These are phyloP conservation scores for Clarias laeviceps DNA, from an alignment of 2,797 vertebrate genomes.

Conservation along the genomic window DNA sequence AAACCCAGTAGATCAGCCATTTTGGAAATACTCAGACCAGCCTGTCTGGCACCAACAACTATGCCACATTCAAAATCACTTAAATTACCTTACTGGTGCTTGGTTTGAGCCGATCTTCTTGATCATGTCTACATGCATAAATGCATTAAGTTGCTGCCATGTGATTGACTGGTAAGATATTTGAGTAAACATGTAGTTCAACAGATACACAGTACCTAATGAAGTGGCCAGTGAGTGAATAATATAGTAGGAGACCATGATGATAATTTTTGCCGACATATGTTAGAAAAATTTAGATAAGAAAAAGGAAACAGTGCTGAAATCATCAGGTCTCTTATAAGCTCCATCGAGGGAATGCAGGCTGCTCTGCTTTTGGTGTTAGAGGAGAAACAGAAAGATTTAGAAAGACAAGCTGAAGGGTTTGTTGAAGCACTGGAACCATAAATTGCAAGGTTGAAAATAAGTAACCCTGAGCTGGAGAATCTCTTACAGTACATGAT, in stretches of 20 bases:
- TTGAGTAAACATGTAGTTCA: too few species aligned
- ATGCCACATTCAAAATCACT: too few species aligned
- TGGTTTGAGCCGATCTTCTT: too few species aligned
- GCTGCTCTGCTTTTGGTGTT: slow-evolving; percentile 23
- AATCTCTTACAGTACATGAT: slow-evolving; percentile 21
- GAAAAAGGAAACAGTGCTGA: neutral
- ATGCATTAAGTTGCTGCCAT: too few species aligned
- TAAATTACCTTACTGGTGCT: too few species aligned
- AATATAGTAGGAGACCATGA: too few species aligned
- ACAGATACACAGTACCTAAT: too few species aligned
- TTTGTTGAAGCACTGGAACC: slow-evolving; percentile 34
- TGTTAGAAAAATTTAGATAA: slow-evolving; percentile 18
- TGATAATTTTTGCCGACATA: neutral
- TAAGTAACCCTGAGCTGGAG: slow-evolving; percentile 28
- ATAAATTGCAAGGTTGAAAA: slow-evolving; percentile 38
- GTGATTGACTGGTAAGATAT: too few species aligned
- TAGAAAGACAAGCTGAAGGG: slow-evolving; percentile 20
- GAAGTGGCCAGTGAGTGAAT: neutral
- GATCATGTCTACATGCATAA: too few species aligned
- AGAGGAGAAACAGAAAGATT: slow-evolving; percentile 36
- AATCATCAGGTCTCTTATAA: slow-evolving; percentile 11
- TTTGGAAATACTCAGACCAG: too few species aligned
- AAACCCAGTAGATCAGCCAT: too few species aligned
- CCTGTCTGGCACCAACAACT: too few species aligned
- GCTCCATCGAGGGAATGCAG: slow-evolving; percentile 28